These are phyloP conservation scores for Pomacea canaliculata DNA, from an alignment of 2,888 invertebrate genomes.

Conservation along the genomic window DNA sequence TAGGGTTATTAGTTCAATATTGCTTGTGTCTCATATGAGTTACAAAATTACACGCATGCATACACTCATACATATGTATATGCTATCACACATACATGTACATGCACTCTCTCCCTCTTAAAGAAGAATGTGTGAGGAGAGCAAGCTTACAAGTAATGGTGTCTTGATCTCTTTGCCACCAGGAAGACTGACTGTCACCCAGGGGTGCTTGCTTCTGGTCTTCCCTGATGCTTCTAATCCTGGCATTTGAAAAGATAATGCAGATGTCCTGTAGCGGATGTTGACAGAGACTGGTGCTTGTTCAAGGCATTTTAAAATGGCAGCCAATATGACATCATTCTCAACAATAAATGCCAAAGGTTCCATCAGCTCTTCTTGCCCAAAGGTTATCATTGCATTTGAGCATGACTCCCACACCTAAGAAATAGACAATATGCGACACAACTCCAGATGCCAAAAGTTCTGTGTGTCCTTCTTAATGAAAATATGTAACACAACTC, in stretches of 20 bases:
- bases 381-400: slow-evolving; percentile 89
- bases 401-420: slow-evolving; percentile 95
- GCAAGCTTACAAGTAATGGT: slow-evolving; percentile 68
- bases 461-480: background rate
- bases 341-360: slow-evolving; percentile 93
- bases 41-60: too few relatives aligned
- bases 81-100: background rate
- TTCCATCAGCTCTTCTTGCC: slow-evolving; percentile 78
- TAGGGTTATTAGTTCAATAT: too few relatives aligned
- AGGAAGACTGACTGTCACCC: slow-evolving; percentile 65
- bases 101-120: background rate
- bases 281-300: slow-evolving; percentile 75
- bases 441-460: too few relatives aligned
- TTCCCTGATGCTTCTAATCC: slow-evolving; percentile 29
- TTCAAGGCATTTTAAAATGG: slow-evolving; percentile 75
- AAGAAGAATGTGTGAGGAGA: background rate
- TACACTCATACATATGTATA: background rate
- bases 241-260: slow-evolving; percentile 71
- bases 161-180: slow-evolving; percentile 69
- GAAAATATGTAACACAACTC: background rate
- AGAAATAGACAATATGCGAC: slow-evolving; percentile 30
- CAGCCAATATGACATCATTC: slow-evolving; percentile 86
- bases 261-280: slow-evolving; percentile 79
- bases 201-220: slow-evolving; percentile 42
- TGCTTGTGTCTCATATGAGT: too few relatives aligned